phyloP scores from a whole-genome alignment of 2,888 invertebrate species.

The Spilosoma lubricipeda region DNA sequence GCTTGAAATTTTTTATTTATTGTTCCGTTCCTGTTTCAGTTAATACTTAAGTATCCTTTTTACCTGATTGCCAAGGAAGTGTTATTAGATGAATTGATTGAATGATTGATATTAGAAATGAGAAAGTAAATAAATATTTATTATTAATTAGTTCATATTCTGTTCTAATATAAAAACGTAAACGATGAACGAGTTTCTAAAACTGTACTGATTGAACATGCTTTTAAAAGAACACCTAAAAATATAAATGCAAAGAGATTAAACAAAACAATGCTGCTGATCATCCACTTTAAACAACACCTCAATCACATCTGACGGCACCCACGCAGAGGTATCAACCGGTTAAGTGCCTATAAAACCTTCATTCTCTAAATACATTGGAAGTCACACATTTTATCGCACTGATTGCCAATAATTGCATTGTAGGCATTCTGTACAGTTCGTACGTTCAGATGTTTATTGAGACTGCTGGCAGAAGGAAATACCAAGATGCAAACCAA shows the following conservation, averaged over 20 bases:
- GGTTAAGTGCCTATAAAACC: conserved; percentile 20
- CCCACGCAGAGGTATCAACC: conserved; percentile 21
- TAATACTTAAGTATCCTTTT: neutral
- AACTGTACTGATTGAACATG: neutral
- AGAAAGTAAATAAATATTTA: neutral
- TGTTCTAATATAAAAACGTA: neutral
- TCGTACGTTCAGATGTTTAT: conserved; percentile 3
- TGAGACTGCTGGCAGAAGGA: neutral
- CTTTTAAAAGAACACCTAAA: neutral
- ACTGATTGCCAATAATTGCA: conserved; percentile 24
- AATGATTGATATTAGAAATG: too few relatives aligned
- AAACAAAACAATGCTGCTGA: neutral
- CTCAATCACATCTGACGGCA: conserved; percentile 10
- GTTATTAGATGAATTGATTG: neutral
- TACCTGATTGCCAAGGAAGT: too few relatives aligned
- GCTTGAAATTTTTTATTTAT: neutral
- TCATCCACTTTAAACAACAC: conserved; percentile 14
- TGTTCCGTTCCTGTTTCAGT: neutral
- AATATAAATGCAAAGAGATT: neutral
- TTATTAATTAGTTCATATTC: neutral
- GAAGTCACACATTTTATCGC: conserved; percentile 19
- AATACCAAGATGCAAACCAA: neutral
- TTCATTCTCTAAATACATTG: conserved; percentile 19
- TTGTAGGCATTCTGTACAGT: conserved; percentile 1
- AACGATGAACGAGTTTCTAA: neutral